These are phyloP conservation scores for Grallaria varia DNA, from an alignment of 2,113 vertebrate species.

Conservation along the genomic window DNA sequence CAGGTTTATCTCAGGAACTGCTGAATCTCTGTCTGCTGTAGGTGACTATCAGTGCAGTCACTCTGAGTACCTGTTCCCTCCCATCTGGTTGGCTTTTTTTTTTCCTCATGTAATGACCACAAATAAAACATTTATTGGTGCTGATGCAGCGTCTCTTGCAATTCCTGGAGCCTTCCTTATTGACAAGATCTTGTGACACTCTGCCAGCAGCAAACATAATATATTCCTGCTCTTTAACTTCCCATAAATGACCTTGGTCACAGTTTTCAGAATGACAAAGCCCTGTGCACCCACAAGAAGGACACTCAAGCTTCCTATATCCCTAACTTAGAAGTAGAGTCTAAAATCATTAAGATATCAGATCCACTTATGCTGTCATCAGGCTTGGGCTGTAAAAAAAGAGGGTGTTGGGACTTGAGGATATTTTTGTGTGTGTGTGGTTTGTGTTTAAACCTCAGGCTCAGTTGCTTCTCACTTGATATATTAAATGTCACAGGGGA, in stretches of 20 bases:
- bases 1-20: neutral
- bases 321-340: neutral
- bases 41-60: neutral
- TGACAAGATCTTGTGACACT: neutral
- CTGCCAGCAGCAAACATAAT: neutral
- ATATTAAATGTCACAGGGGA: neutral
- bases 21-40: neutral
- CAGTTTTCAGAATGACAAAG: neutral
- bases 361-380: neutral
- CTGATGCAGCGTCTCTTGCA: neutral
- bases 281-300: neutral
- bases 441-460: neutral
- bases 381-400: neutral
- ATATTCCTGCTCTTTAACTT: neutral
- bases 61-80: neutral
- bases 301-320: neutral
- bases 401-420: neutral
- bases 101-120: neutral
- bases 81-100: neutral
- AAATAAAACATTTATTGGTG: conserved; percentile 20
- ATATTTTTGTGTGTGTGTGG: neutral
- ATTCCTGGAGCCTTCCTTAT: neutral
- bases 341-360: neutral
- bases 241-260: neutral
- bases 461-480: neutral